Evolutionary conservation across 2,888 invertebrate genomes (phyloP).

Genomic region (Leistus spinibarbis): DNA sequence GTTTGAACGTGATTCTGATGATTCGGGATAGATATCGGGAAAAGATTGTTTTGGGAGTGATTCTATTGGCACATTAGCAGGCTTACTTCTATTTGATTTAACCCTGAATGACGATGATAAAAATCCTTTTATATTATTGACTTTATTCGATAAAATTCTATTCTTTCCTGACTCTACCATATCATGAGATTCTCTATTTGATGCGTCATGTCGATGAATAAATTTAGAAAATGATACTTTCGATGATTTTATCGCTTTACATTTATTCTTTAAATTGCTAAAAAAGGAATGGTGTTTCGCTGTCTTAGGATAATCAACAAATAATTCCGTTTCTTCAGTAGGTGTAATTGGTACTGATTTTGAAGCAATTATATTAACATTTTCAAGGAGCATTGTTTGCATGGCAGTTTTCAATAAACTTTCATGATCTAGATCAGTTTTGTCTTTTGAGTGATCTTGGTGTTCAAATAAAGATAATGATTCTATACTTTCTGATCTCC

Average conservation of each 20-base stretch:
- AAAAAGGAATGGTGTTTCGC: conserved; percentile 23
- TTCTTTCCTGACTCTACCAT: conserved; percentile 63
- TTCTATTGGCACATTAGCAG: conserved; percentile 43
- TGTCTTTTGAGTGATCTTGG: neutral
- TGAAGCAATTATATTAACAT: conserved; percentile 51
- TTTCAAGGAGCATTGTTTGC: conserved; percentile 53
- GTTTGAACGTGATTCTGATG: conserved; percentile 34
- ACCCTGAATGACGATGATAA: conserved; percentile 43
- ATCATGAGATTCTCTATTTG: conserved; percentile 49
- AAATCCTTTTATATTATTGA: conserved; percentile 56
- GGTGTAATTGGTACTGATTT: conserved; percentile 49
- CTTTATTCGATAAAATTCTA: conserved; percentile 63
- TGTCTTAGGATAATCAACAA: neutral
- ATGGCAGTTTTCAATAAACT: conserved; percentile 52
- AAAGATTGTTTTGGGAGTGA: conserved; percentile 40
- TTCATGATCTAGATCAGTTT: conserved; percentile 28
- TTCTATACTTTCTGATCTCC: neutral
- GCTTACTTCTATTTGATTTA: conserved; percentile 39
- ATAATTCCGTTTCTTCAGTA: conserved; percentile 17
- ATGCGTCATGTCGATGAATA: conserved; percentile 57
- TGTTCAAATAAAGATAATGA: neutral
- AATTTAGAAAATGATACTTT: conserved; percentile 21
- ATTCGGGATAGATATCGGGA: conserved; percentile 28
- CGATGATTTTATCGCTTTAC: conserved; percentile 16
- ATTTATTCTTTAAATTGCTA: conserved; percentile 21